Evolutionary conservation across 1,140 invertebrate species (phyloP).

Genomic region (Diplogasteroides magnus): DNA sequence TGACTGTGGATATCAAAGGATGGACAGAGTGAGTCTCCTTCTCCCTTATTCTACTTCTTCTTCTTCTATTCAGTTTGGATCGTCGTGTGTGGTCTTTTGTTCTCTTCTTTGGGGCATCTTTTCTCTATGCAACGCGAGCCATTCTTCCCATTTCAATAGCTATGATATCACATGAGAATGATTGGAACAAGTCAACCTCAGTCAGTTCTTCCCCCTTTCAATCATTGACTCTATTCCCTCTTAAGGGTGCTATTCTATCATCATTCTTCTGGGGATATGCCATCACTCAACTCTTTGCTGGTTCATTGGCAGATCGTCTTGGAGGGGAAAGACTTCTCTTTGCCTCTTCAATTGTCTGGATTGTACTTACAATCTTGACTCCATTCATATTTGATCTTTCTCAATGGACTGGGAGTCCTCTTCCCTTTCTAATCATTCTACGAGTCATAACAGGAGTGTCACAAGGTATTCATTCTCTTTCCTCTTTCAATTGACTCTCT

Average conservation of each 20-base stretch:
- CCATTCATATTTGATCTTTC: slow-evolving; percentile 66
- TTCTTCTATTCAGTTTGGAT: slow-evolving; percentile 54
- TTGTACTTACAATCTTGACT: slow-evolving; percentile 66
- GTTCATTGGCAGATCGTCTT: slow-evolving; percentile 67
- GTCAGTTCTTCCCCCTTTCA: slow-evolving; percentile 52
- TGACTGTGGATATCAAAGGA: no score
- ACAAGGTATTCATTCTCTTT: slow-evolving; percentile 60
- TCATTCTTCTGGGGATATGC: slow-evolving; percentile 75
- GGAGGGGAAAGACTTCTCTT: slow-evolving; percentile 68
- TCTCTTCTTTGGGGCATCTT: slow-evolving; percentile 65
- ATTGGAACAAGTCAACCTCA: slow-evolving; percentile 69
- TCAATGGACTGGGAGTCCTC: slow-evolving; percentile 61
- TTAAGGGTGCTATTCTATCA: slow-evolving; percentile 53
- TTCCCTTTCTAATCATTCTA: slow-evolving; percentile 64
- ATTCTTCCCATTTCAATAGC: slow-evolving; percentile 68
- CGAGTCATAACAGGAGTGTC: slow-evolving; percentile 67
- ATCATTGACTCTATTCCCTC: slow-evolving; percentile 4
- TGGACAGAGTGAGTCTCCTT: no score
- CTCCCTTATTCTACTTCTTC: neutral
- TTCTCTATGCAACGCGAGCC: slow-evolving; percentile 67
- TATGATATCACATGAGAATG: slow-evolving; percentile 65
- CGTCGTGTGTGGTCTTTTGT: slow-evolving; percentile 64
- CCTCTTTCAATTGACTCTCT: slow-evolving; percentile 19
- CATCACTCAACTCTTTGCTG: slow-evolving; percentile 68
- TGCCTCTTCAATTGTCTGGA: slow-evolving; percentile 67